Percentiles rank a stretch among this genome's conserved stretches.
These are phyloP conservation scores for Oegoconia quadripuncta DNA, from an alignment of 2,888 invertebrate genomes.

Conservation along the genomic window DNA sequence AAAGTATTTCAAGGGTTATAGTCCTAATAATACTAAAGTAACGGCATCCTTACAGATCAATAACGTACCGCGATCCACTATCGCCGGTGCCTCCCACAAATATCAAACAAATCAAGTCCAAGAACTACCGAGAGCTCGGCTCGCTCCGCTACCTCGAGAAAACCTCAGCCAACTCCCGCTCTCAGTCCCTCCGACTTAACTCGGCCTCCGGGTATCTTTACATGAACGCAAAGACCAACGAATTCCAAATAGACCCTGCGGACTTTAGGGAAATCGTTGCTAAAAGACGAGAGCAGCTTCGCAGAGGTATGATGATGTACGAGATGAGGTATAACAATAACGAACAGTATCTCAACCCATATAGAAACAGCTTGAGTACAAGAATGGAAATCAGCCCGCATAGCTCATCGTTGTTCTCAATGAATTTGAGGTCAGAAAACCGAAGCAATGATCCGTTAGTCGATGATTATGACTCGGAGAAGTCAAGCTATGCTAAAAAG, in stretches of 20 bases:
- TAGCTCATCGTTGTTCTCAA: constrained; percentile 61
- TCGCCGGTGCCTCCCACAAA: constrained; percentile 66
- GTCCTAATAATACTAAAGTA: no score
- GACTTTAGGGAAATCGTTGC: constrained; percentile 70
- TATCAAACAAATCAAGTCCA: constrained; percentile 58
- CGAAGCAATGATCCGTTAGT: constrained; percentile 68
- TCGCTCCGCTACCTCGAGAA: constrained; percentile 66
- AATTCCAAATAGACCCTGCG: constrained; percentile 68
- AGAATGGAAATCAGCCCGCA: constrained; percentile 51
- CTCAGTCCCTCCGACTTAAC: constrained; percentile 66
- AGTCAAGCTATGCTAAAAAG: constrained; percentile 67
- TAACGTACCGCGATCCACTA: constrained; percentile 64
- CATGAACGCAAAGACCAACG: constrained; percentile 71
- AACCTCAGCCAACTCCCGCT: constrained; percentile 52
- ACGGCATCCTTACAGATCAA: constrained; percentile 41
- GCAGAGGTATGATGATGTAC: constrained; percentile 61
- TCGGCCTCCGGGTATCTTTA: constrained; percentile 72
- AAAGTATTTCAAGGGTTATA: no score
- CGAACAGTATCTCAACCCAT: constrained; percentile 49
- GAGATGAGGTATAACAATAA: constrained; percentile 56
- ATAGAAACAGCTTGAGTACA: constrained; percentile 48
- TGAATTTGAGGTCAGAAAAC: constrained; percentile 59
- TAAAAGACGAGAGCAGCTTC: constrained; percentile 63
- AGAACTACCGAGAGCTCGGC: constrained; percentile 53
- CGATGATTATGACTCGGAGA: constrained; percentile 71